Evolutionary conservation across 2,888 invertebrate species (phyloP).

Genomic region (Corythucha ciliata): DNA sequence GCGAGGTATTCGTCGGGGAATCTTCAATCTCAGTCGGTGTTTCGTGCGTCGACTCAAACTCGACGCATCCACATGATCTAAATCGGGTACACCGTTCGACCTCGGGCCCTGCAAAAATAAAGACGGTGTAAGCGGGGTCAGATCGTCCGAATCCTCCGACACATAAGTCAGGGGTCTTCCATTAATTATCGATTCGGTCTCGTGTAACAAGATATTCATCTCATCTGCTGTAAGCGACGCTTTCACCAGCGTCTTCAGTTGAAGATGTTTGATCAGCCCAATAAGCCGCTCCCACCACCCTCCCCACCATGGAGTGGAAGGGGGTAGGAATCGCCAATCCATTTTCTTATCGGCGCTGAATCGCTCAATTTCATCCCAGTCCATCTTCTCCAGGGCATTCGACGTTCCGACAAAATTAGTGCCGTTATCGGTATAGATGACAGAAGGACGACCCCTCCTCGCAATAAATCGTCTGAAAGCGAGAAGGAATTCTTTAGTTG

Average conservation of each 20-base stretch:
- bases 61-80: slow-evolving; percentile 17
- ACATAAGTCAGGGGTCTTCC: slow-evolving; percentile 25
- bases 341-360: slow-evolving; percentile 29
- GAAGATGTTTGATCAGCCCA: slow-evolving; percentile 22
- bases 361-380: slow-evolving; percentile 41
- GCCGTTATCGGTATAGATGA: slow-evolving; percentile 41
- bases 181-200: slow-evolving; percentile 18
- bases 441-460: slow-evolving; percentile 37
- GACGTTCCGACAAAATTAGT: slow-evolving; percentile 40
- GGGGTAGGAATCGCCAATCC: slow-evolving; percentile 39
- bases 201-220: too few relatives aligned
- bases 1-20: too few relatives aligned
- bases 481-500: slow-evolving; percentile 37
- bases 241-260: too few relatives aligned
- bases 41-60: too few relatives aligned
- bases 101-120: slow-evolving; percentile 14
- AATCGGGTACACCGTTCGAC: not conserved
- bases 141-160: slow-evolving; percentile 1
- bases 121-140: slow-evolving; percentile 22
- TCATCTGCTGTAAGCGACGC: too few relatives aligned
- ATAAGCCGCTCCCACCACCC: slow-evolving; percentile 39
- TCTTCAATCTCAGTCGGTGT: too few relatives aligned
- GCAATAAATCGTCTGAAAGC: slow-evolving; percentile 39
- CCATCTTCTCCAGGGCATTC: slow-evolving; percentile 45
- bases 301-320: slow-evolving; percentile 19